Percentiles rank a stretch among this genome's conserved stretches.
Evolutionary conservation across 2,113 vertebrate genomes (phyloP).

Genomic region (Colius striatus): DNA sequence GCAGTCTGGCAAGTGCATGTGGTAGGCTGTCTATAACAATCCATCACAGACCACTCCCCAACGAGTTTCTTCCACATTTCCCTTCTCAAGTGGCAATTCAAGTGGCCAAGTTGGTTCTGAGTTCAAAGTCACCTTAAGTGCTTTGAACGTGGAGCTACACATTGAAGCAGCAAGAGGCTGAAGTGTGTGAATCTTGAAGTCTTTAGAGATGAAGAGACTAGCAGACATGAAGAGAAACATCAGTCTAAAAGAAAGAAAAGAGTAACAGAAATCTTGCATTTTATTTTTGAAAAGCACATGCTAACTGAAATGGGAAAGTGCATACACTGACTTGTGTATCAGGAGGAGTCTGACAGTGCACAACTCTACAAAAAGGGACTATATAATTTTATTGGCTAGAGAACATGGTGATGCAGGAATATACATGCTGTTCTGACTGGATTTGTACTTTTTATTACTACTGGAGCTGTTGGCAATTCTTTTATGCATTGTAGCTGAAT

Average conservation of each 20-base stretch:
- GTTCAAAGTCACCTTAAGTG: not conserved
- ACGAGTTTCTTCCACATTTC: not conserved
- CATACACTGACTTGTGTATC: not conserved
- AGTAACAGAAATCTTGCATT: not conserved
- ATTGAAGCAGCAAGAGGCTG: not conserved
- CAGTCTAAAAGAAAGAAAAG: not conserved
- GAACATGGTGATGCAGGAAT: not conserved
- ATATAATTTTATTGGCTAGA: not conserved
- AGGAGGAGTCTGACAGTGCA: not conserved
- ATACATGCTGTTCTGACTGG: not conserved
- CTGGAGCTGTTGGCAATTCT: not conserved
- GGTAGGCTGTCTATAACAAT: not conserved
- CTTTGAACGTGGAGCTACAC: not conserved
- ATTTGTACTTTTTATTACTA: not conserved
- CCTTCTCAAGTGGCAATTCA: not conserved
- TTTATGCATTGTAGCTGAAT: not conserved
- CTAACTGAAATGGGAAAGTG: not conserved
- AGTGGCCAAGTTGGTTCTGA: not conserved
- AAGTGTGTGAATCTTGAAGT: not conserved
- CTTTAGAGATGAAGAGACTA: not conserved
- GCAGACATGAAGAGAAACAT: not conserved
- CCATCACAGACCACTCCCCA: not conserved
- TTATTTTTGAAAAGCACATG: not conserved
- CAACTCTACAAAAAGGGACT: not conserved
- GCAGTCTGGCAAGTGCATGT: not conserved